Evolutionary conservation across 2,888 invertebrate species (phyloP).

Genomic region (Cosmorhoe ocellata): DNA sequence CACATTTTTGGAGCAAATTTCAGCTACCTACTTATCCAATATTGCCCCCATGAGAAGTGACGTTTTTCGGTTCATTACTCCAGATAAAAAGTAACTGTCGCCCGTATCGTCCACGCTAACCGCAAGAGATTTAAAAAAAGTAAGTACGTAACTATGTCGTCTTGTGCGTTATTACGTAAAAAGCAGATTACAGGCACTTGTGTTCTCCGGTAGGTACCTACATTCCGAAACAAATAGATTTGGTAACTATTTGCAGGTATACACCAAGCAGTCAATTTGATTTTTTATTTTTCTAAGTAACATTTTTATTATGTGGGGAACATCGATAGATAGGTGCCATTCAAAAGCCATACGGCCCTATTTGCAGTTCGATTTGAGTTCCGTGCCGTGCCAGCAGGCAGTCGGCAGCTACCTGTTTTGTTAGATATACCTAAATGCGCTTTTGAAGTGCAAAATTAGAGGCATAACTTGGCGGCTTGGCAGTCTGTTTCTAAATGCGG

Average conservation of each 20-base stretch:
- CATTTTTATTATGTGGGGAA: too few relatives aligned
- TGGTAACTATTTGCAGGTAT: neutral
- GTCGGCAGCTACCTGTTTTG: slow-evolving; percentile 5
- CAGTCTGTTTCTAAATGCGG: slow-evolving; percentile 52
- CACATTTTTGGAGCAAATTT: slow-evolving; percentile 14
- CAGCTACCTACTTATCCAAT: slow-evolving; percentile 23
- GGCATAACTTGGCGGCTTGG: slow-evolving; percentile 45
- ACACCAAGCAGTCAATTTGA: too few relatives aligned
- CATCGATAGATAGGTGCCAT: too few relatives aligned
- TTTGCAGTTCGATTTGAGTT: too few relatives aligned
- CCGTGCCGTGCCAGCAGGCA: too few relatives aligned
- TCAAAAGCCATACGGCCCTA: too few relatives aligned
- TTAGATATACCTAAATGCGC: slow-evolving; percentile 6
- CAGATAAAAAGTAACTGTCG: slow-evolving; percentile 32
- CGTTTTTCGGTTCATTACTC: slow-evolving; percentile 25
- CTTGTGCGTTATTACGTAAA: slow-evolving; percentile 21
- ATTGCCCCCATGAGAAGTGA: slow-evolving; percentile 19
- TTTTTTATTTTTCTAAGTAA: too few relatives aligned
- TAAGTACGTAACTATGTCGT: slow-evolving; percentile 42
- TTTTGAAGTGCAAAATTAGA: slow-evolving; percentile 41
- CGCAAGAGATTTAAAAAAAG: slow-evolving; percentile 41
- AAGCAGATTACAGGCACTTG: neutral
- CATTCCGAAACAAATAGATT: too few relatives aligned
- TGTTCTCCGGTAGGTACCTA: neutral
- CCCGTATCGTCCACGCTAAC: slow-evolving; percentile 38